Conservation (phyloP, 1,140 invertebrate genomes). For the Phortica variegata region DNA sequence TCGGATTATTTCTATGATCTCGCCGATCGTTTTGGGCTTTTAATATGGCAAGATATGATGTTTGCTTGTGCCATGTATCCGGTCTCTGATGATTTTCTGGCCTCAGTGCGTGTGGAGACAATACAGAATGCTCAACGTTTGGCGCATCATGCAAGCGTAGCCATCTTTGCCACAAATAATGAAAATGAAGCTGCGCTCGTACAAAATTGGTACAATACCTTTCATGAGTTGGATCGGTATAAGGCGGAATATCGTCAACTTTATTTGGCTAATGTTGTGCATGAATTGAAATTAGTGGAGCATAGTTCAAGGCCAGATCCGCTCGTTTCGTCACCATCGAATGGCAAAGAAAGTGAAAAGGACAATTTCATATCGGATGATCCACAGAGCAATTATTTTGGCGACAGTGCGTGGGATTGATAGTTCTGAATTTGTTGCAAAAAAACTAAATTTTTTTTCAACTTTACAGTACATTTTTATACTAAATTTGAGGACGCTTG, state of each 20-base stretch:
- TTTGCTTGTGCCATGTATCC: conserved; percentile 98
- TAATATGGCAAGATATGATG: conserved; percentile 95
- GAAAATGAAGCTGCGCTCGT: conserved; percentile 93
- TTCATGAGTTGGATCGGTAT: conserved; percentile 62
- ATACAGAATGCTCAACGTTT: conserved; percentile 80
- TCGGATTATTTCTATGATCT: conserved; percentile 87
- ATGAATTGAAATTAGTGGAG: conserved; percentile 67
- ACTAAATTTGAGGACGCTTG: conserved; percentile 83
- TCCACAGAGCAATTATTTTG: conserved; percentile 66
- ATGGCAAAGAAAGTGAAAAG: conserved; percentile 79
- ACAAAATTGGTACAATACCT: conserved; percentile 81
- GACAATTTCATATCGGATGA: conserved; percentile 72
- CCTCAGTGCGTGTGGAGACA: conserved; percentile 76
- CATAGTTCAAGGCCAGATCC: conserved; percentile 35
- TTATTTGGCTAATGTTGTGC: conserved; percentile 78
- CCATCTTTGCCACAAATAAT: conserved; percentile 94
- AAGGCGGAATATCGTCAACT: conserved; percentile 82
- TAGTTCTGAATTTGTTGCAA: conserved; percentile 1
- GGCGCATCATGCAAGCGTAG: conserved; percentile 85
- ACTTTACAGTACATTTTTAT: conserved; percentile 83
- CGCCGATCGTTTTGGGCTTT: conserved; percentile 77
- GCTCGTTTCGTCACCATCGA: conserved; percentile 82
- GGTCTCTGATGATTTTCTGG: conserved; percentile 69
- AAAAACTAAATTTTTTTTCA: neutral
- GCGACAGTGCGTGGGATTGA: neutral